Conservation (phyloP, 2,113 vertebrate genomes). For the Climacteris rufus region DNA sequence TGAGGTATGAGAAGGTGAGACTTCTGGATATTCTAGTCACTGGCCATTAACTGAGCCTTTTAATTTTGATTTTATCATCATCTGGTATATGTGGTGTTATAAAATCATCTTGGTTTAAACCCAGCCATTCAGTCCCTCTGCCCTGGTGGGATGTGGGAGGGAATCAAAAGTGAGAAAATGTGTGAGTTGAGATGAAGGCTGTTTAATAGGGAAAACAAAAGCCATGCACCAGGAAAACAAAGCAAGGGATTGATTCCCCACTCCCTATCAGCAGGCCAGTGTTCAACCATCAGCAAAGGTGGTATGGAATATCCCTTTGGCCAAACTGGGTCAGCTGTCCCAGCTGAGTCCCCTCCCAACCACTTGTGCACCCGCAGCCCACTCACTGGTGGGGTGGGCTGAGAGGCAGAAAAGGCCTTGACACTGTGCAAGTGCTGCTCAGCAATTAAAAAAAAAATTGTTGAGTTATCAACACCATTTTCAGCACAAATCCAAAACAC, state of each 20-base stretch:
- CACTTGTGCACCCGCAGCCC: neutral
- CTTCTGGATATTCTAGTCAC: neutral
- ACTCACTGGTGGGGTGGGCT: neutral
- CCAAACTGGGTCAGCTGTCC: neutral
- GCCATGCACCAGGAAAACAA: neutral
- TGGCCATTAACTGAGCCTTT: neutral
- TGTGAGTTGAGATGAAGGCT: neutral
- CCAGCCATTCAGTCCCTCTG: neutral
- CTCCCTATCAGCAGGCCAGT: neutral
- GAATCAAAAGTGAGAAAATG: neutral
- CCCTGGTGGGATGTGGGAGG: neutral
- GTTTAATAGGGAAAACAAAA: neutral
- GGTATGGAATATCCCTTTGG: neutral
- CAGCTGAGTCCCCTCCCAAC: neutral
- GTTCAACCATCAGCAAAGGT: neutral
- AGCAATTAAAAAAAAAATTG: neutral
- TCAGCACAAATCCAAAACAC: neutral
- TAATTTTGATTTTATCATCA: neutral
- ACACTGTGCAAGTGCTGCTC: rapidly evolving
- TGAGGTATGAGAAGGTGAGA: neutral
- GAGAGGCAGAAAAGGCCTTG: neutral
- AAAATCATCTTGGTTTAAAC: neutral
- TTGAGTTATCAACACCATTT: neutral
- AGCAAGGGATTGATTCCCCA: neutral
- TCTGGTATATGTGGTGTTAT: neutral